Evolutionary conservation across 2,113 vertebrate species (phyloP).

Genomic region (Pitta sordida): DNA sequence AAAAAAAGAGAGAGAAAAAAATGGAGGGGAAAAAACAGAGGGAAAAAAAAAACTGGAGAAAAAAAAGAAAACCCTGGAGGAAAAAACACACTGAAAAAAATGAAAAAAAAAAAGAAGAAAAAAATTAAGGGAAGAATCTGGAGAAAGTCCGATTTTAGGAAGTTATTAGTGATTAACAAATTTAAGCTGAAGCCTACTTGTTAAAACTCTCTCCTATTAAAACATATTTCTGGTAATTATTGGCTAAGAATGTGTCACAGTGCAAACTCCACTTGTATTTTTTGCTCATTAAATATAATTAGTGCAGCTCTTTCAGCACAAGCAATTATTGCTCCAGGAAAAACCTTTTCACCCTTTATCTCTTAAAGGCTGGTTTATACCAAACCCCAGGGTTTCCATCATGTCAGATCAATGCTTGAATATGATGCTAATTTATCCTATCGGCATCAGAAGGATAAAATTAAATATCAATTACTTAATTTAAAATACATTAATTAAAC

Average conservation of each 20-base stretch:
- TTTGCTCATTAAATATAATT: slow-evolving; percentile 17
- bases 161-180: background rate
- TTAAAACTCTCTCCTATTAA: background rate
- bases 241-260: background rate
- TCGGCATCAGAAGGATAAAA: background rate
- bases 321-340: background rate
- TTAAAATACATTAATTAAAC: background rate
- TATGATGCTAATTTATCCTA: background rate
- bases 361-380: background rate
- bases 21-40: background rate
- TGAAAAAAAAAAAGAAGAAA: no score
- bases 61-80: background rate
- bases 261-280: background rate
- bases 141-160: background rate
- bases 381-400: background rate
- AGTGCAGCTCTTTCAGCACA: background rate
- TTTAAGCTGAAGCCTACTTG: background rate
- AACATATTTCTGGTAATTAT: background rate
- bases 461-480: background rate
- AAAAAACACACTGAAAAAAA: background rate
- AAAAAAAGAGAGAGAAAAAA: background rate
- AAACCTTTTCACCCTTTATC: background rate
- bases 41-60: background rate
- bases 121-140: no score
- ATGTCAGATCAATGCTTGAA: rapidly evolving